Evolutionary conservation across 2,113 vertebrate genomes (phyloP).

Genomic region (Oryzias celebensis): DNA sequence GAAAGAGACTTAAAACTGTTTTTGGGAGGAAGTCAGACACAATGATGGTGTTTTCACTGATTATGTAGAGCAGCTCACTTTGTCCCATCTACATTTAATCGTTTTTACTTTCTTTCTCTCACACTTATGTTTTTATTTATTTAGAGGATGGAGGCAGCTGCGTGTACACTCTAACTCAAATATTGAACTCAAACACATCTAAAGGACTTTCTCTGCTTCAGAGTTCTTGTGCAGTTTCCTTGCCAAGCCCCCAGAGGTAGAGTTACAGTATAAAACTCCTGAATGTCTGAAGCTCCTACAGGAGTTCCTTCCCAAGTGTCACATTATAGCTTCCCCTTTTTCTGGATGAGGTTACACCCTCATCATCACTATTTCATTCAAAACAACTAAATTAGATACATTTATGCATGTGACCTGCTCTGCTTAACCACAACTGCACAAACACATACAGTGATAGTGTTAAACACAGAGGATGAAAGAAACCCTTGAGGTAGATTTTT

Average conservation of each 20-base stretch:
- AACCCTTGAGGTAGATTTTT: too few relatives aligned
- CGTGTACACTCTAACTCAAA: neutral
- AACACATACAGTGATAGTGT: too few relatives aligned
- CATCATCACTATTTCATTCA: neutral
- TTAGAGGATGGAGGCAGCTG: neutral
- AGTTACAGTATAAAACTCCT: neutral
- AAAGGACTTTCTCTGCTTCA: neutral
- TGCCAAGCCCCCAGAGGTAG: neutral
- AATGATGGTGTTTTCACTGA: slow-evolving; percentile 17
- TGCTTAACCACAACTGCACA: neutral
- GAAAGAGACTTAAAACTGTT: slow-evolving; percentile 11
- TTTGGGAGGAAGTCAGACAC: neutral
- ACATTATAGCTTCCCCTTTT: slow-evolving; percentile 3
- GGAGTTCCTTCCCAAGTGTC: slow-evolving; percentile 1
- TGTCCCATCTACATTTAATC: neutral
- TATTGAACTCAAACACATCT: neutral
- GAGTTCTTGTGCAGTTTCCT: slow-evolving; percentile 6
- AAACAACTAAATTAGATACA: neutral
- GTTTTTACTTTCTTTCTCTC: neutral
- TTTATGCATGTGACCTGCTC: neutral
- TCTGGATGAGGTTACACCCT: neutral
- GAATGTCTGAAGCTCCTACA: neutral
- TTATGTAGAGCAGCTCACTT: neutral
- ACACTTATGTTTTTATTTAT: neutral
- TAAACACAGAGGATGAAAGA: too few relatives aligned